A percentile compares a stretch with the other conserved stretches of the same genome.
phyloP scores from a whole-genome alignment of 2,113 vertebrate species.

The Equus przewalskii region DNA sequence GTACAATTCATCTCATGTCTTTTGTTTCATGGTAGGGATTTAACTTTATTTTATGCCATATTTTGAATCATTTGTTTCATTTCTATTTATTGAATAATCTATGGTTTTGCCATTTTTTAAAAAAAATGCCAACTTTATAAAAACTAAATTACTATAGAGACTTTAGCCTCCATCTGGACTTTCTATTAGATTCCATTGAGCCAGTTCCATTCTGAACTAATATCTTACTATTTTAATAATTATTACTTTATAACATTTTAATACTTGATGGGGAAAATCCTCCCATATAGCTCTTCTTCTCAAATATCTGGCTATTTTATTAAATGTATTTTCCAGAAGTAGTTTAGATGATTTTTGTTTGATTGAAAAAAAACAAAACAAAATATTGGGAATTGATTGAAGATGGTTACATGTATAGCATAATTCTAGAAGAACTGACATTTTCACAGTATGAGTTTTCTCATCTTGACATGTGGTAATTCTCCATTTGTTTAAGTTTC shows the following conservation, averaged over 20 bases:
- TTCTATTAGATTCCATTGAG: neutral
- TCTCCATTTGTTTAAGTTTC: neutral
- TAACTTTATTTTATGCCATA: neutral
- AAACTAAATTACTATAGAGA: neutral
- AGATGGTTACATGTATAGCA: neutral
- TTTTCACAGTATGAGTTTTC: neutral
- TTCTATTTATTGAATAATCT: neutral
- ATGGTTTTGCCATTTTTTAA: neutral
- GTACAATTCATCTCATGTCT: neutral
- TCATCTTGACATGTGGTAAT: neutral
- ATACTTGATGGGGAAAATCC: neutral
- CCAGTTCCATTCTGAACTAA: neutral
- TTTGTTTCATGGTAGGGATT: neutral
- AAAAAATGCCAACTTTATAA: slow-evolving; percentile 20
- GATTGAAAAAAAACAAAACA: neutral
- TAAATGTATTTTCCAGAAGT: neutral
- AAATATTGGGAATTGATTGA: neutral
- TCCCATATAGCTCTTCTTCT: neutral
- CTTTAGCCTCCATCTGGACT: neutral
- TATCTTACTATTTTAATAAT: neutral
- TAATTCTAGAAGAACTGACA: neutral
- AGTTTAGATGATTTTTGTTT: neutral
- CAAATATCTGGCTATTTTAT: neutral
- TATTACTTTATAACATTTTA: neutral
- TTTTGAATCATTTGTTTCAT: neutral